These are phyloP conservation scores for Melanostoma scalare DNA, from an alignment of 2,888 invertebrate genomes.

Conservation along the genomic window DNA sequence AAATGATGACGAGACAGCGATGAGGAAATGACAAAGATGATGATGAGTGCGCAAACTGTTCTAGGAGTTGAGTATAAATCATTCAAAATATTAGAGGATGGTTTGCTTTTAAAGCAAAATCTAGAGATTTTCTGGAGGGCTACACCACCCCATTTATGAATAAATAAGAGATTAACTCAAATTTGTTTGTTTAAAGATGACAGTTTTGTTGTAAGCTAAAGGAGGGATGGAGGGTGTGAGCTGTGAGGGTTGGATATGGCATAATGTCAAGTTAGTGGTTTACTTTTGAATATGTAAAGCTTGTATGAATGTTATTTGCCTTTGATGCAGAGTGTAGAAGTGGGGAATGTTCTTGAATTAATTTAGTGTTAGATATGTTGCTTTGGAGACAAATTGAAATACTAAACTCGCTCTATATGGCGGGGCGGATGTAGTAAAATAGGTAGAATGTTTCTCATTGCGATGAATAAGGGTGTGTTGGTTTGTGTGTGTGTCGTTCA, in stretches of 20 bases:
- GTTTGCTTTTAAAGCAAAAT: slow-evolving; percentile 14
- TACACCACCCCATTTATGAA: slow-evolving; percentile 25
- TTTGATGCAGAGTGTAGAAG: neutral
- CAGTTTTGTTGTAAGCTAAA: slow-evolving; percentile 13
- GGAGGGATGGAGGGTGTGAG: neutral
- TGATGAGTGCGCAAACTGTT: slow-evolving; percentile 57
- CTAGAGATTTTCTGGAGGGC: neutral
- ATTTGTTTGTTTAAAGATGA: slow-evolving; percentile 41
- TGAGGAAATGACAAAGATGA: slow-evolving; percentile 44
- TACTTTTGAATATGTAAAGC: slow-evolving; percentile 2
- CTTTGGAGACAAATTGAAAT: slow-evolving; percentile 17
- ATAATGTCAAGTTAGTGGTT: slow-evolving; percentile 19
- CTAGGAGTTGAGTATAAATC: slow-evolving; percentile 28
- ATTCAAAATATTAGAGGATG: slow-evolving; percentile 35
- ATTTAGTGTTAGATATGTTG: neutral
- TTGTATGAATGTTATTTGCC: slow-evolving; percentile 11
- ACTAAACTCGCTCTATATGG: neutral
- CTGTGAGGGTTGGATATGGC: neutral
- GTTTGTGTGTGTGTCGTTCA: too few species aligned
- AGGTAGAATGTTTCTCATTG: too few species aligned
- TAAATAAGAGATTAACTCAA: slow-evolving; percentile 44
- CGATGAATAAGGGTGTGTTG: too few species aligned
- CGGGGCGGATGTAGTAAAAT: too few species aligned
- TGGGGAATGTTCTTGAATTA: slow-evolving; percentile 1
- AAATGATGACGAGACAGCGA: slow-evolving; percentile 57